Evolutionary conservation across 2,797 vertebrate species (phyloP), one percentile per base, ranked within the genome.

Genomic region (Acanthopagrus latus): DNA sequence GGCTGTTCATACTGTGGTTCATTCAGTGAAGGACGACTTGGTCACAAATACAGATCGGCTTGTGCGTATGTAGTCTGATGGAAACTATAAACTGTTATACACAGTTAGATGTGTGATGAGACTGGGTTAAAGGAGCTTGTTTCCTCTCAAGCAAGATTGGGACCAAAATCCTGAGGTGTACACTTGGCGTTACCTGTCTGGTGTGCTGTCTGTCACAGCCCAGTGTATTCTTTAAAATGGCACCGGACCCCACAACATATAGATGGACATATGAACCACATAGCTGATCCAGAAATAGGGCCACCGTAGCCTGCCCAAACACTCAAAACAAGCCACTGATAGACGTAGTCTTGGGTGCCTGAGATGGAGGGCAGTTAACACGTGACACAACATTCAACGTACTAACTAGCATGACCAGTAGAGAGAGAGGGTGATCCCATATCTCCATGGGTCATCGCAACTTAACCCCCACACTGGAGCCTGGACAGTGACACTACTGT

Each of bases 401-500:
- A 41, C 62, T 57, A 86, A 89, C 55, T n/a, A 64, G 83, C 88
- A 82, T 88, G 88, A 91, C 85, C 50, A 59, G 51, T 5, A 25
- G 59, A 88, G 79, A 83, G 59, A 60, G 76, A 75, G 55, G 55
- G 69, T 68, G 64, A 75, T 67, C 69, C 81, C 33, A 55, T 67
- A 65, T 72, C 67, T 55, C 58, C 52, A 43, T 17, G 72, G 65
- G 80, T 86, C 83, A 84, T 58, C 0, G 71, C 71, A 65, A 82
- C 83, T 77, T 79, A 73, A 87, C 83, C 79, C 72, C 51, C 20
- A 20, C 6, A 33, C n/a, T 56, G 29, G 29, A 71, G 54, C 43
- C 29, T 50, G 64, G 89, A 94, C 90, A 94, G 80, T 16, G 59
- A 25, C 46, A 12, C 48, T 12, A 75, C 62, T 93, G 91, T 93